Conservation (phyloP, 2,797 vertebrate species). For the Mus caroli region DNA sequence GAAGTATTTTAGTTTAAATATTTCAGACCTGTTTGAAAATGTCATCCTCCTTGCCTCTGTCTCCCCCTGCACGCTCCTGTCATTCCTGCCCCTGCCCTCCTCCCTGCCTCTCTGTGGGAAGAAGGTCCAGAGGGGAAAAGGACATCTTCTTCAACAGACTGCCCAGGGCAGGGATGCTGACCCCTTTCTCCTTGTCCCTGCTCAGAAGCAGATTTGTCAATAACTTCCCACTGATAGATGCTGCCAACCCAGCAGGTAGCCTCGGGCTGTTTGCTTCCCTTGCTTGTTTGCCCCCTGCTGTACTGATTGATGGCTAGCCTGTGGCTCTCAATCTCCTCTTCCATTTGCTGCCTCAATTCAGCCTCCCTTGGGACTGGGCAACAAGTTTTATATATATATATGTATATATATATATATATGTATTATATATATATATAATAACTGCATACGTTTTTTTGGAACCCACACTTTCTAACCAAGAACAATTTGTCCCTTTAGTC, state of each 20-base stretch:
- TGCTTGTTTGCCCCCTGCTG: slow-evolving; percentile 13
- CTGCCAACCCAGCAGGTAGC: slow-evolving; percentile 23
- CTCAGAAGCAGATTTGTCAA: slow-evolving; percentile 21
- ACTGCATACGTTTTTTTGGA: background rate
- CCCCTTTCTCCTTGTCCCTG: background rate
- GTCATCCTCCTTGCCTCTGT: background rate
- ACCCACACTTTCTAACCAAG: background rate
- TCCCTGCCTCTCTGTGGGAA: background rate
- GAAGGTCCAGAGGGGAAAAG: background rate
- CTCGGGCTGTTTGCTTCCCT: slow-evolving; percentile 10
- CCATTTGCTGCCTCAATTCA: slow-evolving; percentile 39
- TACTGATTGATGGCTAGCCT: slow-evolving; percentile 28
- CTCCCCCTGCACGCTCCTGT: background rate
- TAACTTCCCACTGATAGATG: background rate
- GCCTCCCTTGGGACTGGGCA: background rate
- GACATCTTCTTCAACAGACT: background rate
- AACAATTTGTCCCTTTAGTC: background rate
- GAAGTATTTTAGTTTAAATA: background rate
- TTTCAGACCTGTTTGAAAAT: slow-evolving; percentile 40
- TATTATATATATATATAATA: no score
- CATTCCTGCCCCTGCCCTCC: background rate
- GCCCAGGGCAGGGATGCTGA: background rate
- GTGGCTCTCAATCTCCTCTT: background rate
- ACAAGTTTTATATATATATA: background rate
- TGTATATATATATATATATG: no score